A percentile compares a stretch with the other conserved stretches of the same genome.
phyloP scores from a whole-genome alignment of 1,140 invertebrate species.

The Laupala kohalensis region DNA sequence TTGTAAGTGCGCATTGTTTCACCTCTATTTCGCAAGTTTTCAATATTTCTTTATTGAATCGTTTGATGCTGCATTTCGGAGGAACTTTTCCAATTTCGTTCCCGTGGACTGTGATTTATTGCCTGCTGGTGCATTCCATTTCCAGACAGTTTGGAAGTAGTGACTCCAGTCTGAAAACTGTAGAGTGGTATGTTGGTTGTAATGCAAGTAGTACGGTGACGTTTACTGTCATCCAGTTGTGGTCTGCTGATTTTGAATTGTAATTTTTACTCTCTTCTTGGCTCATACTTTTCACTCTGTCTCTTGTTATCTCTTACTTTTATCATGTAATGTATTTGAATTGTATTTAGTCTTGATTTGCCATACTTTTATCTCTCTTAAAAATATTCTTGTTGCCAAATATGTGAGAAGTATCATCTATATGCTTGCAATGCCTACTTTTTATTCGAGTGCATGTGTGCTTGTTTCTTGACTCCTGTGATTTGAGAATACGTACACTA shows the following conservation, averaged over 20 bases:
- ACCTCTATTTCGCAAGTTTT: no score
- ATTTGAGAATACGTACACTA: not conserved
- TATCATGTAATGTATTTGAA: not conserved
- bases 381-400: no score
- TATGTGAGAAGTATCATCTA: not conserved
- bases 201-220: not conserved
- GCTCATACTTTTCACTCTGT: not conserved
- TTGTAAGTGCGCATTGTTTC: no score
- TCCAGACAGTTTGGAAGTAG: not conserved
- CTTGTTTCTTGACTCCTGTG: not conserved
- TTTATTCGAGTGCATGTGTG: no score
- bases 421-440: no score
- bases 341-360: not conserved
- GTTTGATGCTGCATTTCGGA: not conserved
- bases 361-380: not conserved
- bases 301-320: not conserved
- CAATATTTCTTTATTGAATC: not conserved
- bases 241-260: not conserved
- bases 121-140: not conserved
- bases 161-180: not conserved
- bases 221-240: not conserved
- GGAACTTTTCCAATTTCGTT: not conserved
- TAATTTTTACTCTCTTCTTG: slow-evolving; percentile 2
- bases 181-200: not conserved
- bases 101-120: not conserved